Conservation (phyloP, 2,888 invertebrate genomes). For the Eilema caniola region DNA sequence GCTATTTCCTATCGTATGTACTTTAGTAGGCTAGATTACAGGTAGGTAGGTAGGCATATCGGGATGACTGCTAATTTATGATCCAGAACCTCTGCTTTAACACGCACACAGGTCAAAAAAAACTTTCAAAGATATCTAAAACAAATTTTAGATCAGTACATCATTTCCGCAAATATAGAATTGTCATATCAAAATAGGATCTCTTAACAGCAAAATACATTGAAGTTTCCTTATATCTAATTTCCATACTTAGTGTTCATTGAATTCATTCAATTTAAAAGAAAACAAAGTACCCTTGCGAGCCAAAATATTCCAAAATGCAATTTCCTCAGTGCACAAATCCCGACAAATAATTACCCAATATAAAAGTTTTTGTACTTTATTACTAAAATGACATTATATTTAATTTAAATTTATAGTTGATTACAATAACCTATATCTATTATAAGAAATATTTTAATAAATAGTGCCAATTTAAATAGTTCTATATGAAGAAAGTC, state of each 20-base stretch:
- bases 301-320: too few relatives aligned
- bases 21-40: background rate
- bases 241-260: background rate
- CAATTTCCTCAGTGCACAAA: background rate
- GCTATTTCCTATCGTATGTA: too few relatives aligned
- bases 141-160: background rate
- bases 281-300: too few relatives aligned
- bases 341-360: background rate
- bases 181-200: background rate
- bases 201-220: background rate
- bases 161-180: background rate
- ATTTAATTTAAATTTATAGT: too few relatives aligned
- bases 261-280: background rate
- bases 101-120: background rate
- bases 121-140: background rate
- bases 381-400: too few relatives aligned
- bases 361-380: too few relatives aligned
- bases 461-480: slow-evolving; percentile 32
- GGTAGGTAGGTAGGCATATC: background rate
- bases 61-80: background rate
- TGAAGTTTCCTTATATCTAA: background rate
- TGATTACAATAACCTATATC: too few relatives aligned
- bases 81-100: background rate
- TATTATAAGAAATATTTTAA: background rate
- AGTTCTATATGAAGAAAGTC: slow-evolving; percentile 58